Conservation (phyloP, 1,140 invertebrate genomes). For the Hyles vespertilio region DNA sequence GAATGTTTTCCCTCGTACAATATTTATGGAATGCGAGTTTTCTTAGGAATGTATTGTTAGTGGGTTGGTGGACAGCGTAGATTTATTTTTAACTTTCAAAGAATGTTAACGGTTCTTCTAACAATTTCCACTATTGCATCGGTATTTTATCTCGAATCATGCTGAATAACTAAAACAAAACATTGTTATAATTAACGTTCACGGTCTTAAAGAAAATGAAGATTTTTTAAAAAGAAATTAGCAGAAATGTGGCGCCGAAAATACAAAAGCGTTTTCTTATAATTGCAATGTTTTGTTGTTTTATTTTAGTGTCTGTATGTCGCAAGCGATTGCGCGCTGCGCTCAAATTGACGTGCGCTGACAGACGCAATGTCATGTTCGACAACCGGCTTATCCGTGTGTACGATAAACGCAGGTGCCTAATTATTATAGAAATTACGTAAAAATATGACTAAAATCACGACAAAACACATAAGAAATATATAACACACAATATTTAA, state of each 20-base stretch:
- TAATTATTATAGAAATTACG: background rate
- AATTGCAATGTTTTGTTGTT: conserved; percentile 12
- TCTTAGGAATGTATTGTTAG: no score
- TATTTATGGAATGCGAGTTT: no score
- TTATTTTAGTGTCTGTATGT: conserved; percentile 15
- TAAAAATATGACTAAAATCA: background rate
- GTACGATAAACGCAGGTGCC: conserved; percentile 6
- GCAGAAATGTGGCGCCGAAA: background rate
- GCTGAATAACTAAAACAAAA: no score
- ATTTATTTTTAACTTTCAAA: no score
- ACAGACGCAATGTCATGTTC: conserved; percentile 20
- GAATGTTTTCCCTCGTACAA: no score
- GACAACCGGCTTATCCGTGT: conserved; percentile 17
- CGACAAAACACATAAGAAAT: background rate
- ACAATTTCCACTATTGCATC: no score
- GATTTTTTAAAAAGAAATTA: background rate
- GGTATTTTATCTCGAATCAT: no score
- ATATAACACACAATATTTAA: no score
- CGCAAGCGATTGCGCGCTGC: conserved; percentile 18
- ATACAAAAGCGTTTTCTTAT: background rate
- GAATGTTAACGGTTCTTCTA: no score
- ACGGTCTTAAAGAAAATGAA: no score
- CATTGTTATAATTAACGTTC: no score
- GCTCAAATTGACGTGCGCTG: conserved; percentile 12
- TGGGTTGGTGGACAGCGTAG: no score